Evolutionary conservation across 2,113 vertebrate genomes (phyloP), one percentile per base, ranked within the genome.

Genomic region (Lycaon pictus): DNA sequence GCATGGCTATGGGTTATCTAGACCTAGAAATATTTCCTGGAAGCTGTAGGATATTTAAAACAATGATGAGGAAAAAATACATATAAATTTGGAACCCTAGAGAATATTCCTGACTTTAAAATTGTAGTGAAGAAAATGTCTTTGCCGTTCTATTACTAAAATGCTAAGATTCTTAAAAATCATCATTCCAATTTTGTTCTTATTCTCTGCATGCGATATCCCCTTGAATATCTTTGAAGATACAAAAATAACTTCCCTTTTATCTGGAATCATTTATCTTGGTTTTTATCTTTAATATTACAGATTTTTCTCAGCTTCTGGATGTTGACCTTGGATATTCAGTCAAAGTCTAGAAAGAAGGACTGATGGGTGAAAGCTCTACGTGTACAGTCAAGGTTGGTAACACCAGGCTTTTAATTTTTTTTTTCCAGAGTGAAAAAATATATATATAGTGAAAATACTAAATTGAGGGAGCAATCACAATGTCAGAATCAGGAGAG

Each of bases 261-360:
- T 69, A 91, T 93, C 48, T 88, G 48, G 25, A 37, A 25, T 77
- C 22, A 3, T 72, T 69, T 95, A 69, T 95, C 48, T 95, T 90
- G 53, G 10, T 67, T 91, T 90, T 91, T n/a, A 74, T 32, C 17
- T 94, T 72, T 71, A 56, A 56, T 63, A 9, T 72, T 91, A 62
- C 15, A 74, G 43, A 15, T 88, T 96, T 87, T 87, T 91, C 15
- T 35, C 43, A 77, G 15, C 16, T 93, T 83, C 32, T 74, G 23
- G 25, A 79, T 79, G 27, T 55, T 77, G n/a, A 67, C 60, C 13
- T 90, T 60, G 29, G 19, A 27, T 87, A 71, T 29, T 84, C 22
- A 76, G 15, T 83, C 11, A 63, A 29, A 95, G 76, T 90, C 80
- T 93, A 62, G 43, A 37, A 60, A 43, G 48, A 48, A 32, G 23